phyloP scores from a whole-genome alignment of 2,888 invertebrate species.

The Teleogryllus oceanicus region DNA sequence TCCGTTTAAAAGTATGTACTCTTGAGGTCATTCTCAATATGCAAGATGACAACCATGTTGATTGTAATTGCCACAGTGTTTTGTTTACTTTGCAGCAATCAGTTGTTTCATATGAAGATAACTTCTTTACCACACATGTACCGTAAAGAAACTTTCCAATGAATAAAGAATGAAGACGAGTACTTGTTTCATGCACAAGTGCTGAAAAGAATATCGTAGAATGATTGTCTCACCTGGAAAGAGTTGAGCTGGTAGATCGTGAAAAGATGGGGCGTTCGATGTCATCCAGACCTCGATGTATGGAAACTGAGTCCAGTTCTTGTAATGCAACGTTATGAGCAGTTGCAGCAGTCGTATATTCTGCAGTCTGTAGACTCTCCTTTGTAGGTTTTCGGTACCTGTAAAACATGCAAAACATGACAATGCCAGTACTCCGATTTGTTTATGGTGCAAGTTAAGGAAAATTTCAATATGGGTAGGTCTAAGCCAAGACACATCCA shows the following conservation, averaged over 20 bases:
- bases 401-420: constrained; percentile 24
- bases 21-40: too few species aligned
- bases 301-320: constrained; percentile 65
- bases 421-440: background rate
- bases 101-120: too few species aligned
- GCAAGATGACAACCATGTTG: too few species aligned
- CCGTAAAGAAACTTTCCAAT: too few species aligned
- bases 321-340: constrained; percentile 48
- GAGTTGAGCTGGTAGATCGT: constrained; percentile 53
- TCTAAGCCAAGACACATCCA: background rate
- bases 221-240: constrained; percentile 50
- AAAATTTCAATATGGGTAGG: background rate
- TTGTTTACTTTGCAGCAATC: too few species aligned
- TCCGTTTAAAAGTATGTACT: too few species aligned
- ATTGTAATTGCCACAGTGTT: too few species aligned
- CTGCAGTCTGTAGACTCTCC: constrained; percentile 67
- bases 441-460: background rate
- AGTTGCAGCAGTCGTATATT: constrained; percentile 64
- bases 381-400: constrained; percentile 75
- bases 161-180: too few species aligned
- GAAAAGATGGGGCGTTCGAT: constrained; percentile 52
- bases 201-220: too few species aligned
- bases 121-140: too few species aligned
- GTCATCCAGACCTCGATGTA: constrained; percentile 79
- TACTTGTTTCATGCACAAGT: too few species aligned